These are phyloP conservation scores for Ochropacha duplaris DNA, from an alignment of 2,888 invertebrate genomes.

Conservation along the genomic window DNA sequence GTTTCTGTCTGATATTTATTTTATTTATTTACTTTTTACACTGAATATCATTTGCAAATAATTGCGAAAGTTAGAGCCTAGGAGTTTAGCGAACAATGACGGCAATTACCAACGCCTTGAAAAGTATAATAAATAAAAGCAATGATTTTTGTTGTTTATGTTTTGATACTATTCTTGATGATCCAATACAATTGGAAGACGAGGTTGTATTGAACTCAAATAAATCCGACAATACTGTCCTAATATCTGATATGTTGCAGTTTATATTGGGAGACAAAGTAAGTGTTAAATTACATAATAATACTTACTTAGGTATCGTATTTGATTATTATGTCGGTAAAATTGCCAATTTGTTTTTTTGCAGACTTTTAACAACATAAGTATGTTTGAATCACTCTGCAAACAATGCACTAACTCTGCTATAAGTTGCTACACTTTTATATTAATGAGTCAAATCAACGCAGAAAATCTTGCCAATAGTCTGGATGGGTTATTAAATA, in stretches of 20 bases:
- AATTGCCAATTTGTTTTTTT: slow-evolving; percentile 30
- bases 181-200: slow-evolving; percentile 41
- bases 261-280: slow-evolving; percentile 51
- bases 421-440: slow-evolving; percentile 51
- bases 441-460: slow-evolving; percentile 42
- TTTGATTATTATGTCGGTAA: not conserved
- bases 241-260: slow-evolving; percentile 48
- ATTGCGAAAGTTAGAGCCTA: no score
- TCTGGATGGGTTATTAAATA: slow-evolving; percentile 38
- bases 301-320: slow-evolving; percentile 3
- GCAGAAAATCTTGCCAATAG: slow-evolving; percentile 36
- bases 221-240: slow-evolving; percentile 29
- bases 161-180: slow-evolving; percentile 33
- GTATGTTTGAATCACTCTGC: slow-evolving; percentile 49
- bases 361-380: slow-evolving; percentile 48
- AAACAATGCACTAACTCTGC: slow-evolving; percentile 44
- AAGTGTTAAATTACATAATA: slow-evolving; percentile 14
- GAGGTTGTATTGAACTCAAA: slow-evolving; percentile 43
- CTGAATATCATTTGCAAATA: slow-evolving; percentile 16
- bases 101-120: slow-evolving; percentile 34
- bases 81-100: slow-evolving; percentile 25
- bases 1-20: no score
- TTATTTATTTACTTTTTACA: no score
- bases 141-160: slow-evolving; percentile 61
- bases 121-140: slow-evolving; percentile 44